Evolutionary conservation across 2,888 invertebrate genomes (phyloP).

Genomic region (Oscheius onirici): DNA sequence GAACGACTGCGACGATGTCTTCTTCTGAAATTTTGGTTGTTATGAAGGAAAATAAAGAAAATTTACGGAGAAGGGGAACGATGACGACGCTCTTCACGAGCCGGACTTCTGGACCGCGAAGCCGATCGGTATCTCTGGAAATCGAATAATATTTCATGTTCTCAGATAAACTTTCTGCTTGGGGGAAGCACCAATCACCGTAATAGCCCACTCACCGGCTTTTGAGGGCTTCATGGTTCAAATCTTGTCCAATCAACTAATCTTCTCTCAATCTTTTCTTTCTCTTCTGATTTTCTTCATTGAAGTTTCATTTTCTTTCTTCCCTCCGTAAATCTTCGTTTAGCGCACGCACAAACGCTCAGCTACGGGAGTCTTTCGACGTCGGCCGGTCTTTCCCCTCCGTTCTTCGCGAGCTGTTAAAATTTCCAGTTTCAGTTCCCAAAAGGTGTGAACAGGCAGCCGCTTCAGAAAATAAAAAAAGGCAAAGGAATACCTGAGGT

Average conservation of each 20-base stretch:
- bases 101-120: constrained; percentile 8
- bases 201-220: constrained; percentile 21
- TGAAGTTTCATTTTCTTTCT: not conserved
- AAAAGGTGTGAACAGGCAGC: not conserved
- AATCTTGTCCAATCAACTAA: constrained; percentile 5
- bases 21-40: not conserved
- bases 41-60: not conserved
- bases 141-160: not conserved
- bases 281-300: constrained; percentile 14
- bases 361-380: not conserved
- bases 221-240: constrained; percentile 8
- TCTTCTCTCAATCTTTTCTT: constrained; percentile 7
- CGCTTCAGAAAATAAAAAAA: not conserved
- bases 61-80: constrained; percentile 29
- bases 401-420: constrained; percentile 7
- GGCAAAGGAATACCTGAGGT: constrained; percentile 6
- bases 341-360: constrained; percentile 8
- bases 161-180: too few relatives aligned
- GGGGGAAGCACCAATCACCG: not conserved
- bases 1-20: constrained; percentile 18
- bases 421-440: not conserved
- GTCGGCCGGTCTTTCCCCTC: constrained; percentile 10
- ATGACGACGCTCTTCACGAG: not conserved
- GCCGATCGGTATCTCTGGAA: constrained; percentile 25
- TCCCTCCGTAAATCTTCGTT: constrained; percentile 19